These are phyloP conservation scores for Ciona savignyi DNA, from an alignment of 23 tunicate genomes.

Conservation along the genomic window DNA sequence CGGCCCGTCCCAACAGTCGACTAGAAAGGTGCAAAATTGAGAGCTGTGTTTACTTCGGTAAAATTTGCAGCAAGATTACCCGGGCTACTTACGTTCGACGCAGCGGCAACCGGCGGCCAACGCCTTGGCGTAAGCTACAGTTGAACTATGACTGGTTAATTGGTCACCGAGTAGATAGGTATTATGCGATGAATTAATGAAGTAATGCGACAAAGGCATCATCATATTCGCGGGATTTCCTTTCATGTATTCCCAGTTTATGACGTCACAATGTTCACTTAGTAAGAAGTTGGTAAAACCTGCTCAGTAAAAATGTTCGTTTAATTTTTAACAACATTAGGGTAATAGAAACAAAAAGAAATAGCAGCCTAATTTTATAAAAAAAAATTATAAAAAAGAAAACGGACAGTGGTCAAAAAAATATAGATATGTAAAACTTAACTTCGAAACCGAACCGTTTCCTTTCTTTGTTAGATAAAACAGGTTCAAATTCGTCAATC, in stretches of 20 bases:
- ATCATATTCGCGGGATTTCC: constrained; percentile 20
- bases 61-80: no score
- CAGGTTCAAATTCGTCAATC: background rate
- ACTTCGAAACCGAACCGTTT: background rate
- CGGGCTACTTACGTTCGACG: constrained; percentile 81
- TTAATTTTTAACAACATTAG: no score
- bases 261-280: constrained; percentile 68
- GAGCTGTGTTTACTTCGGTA: background rate
- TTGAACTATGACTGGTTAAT: constrained; percentile 68
- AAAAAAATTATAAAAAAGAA: no score
- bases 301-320: no score
- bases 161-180: constrained; percentile 81
- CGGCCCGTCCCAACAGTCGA: constrained; percentile 87
- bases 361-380: no score
- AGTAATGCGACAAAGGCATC: constrained; percentile 59
- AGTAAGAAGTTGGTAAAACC: constrained; percentile 55
- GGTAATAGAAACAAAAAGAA: no score
- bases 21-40: constrained; percentile 20
- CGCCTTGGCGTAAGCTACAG: constrained; percentile 40
- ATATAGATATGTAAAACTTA: no score
- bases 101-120: constrained; percentile 74
- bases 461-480: background rate
- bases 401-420: no score
- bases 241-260: constrained; percentile 1
- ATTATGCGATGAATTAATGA: constrained; percentile 82